Evolutionary conservation across 2,113 vertebrate genomes (phyloP).

Genomic region (Phylloscopus trochilus): DNA sequence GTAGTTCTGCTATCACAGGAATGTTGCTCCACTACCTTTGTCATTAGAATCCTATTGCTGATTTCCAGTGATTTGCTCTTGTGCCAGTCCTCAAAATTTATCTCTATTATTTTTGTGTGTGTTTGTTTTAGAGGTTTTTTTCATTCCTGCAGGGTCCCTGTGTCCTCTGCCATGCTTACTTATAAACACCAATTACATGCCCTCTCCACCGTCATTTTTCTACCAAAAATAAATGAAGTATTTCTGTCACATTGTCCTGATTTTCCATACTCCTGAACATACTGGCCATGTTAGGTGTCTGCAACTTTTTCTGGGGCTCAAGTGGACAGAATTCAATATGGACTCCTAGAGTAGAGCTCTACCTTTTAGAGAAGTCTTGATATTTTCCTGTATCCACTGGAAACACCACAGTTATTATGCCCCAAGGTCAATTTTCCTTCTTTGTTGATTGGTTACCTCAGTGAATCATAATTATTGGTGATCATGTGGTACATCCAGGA

Average conservation of each 20-base stretch:
- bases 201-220: background rate
- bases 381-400: background rate
- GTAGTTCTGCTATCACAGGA: background rate
- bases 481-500: background rate
- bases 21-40: background rate
- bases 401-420: fast-evolving
- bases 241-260: background rate
- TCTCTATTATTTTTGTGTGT: background rate
- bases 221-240: background rate
- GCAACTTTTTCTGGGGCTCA: background rate
- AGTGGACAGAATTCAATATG: background rate
- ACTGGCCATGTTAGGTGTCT: background rate
- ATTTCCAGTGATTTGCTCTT: background rate
- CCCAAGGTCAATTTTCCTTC: fast-evolving
- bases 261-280: background rate
- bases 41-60: background rate
- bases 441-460: background rate
- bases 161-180: background rate
- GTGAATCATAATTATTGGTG: background rate
- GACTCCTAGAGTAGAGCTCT: background rate
- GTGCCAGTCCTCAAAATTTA: background rate
- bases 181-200: background rate
- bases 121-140: background rate
- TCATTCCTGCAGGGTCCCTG: background rate
- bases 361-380: background rate